Evolutionary conservation across 2,888 invertebrate genomes (phyloP).

Genomic region (Drosophila paramelanica): DNA sequence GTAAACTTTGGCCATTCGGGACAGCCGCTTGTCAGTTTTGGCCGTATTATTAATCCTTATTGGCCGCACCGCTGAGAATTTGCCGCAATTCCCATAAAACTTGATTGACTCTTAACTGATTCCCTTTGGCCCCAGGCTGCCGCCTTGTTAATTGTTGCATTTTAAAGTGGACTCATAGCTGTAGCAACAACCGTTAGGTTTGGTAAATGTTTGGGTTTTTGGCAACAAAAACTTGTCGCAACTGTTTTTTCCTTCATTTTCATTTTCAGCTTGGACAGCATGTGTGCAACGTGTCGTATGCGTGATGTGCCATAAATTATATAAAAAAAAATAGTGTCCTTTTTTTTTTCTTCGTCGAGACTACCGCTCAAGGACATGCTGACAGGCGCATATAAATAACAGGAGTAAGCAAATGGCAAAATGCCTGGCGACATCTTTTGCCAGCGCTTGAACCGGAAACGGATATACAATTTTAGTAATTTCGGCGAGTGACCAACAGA

Average conservation of each 20-base stretch:
- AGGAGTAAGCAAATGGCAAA: slow-evolving; percentile 37
- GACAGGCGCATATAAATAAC: slow-evolving; percentile 55
- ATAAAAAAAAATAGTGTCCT: slow-evolving; percentile 23
- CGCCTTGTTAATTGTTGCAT: slow-evolving; percentile 43
- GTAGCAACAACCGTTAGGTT: not conserved
- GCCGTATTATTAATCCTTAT: slow-evolving; percentile 61
- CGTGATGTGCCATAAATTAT: slow-evolving; percentile 68
- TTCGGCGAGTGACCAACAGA: slow-evolving; percentile 68
- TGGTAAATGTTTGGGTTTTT: slow-evolving; percentile 24
- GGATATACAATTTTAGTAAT: slow-evolving; percentile 78
- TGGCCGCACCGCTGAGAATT: slow-evolving; percentile 30
- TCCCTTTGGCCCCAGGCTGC: slow-evolving; percentile 28
- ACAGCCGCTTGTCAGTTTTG: slow-evolving; percentile 28
- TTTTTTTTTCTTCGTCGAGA: not conserved
- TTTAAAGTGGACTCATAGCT: slow-evolving; percentile 22
- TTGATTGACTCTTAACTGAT: slow-evolving; percentile 51
- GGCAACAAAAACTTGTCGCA: slow-evolving; percentile 32
- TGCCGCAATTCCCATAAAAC: slow-evolving; percentile 41
- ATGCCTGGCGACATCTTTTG: slow-evolving; percentile 45
- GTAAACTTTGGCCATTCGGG: slow-evolving; percentile 57
- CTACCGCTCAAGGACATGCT: slow-evolving; percentile 38
- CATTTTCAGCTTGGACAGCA: slow-evolving; percentile 22
- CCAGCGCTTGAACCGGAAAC: slow-evolving; percentile 66
- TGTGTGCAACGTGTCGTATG: slow-evolving; percentile 59
- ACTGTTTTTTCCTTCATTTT: not conserved